Evolutionary conservation across 1,140 invertebrate species (phyloP).

Genomic region (Glomeris maerens): DNA sequence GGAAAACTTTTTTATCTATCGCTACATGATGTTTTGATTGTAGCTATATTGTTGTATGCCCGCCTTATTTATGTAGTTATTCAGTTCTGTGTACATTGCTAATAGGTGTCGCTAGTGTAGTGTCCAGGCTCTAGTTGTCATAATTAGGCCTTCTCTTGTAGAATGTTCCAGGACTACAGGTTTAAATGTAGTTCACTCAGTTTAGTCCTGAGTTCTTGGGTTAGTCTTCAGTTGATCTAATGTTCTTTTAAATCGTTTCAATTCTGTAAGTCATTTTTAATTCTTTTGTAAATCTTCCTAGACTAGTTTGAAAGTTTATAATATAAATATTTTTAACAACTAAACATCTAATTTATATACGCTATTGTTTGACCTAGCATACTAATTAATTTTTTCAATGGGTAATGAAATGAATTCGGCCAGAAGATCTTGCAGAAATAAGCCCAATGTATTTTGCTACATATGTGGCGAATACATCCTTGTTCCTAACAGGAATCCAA

Average conservation of each 20-base stretch:
- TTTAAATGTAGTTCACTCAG: neutral
- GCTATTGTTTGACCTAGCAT: too few species aligned
- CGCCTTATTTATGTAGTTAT: too few species aligned
- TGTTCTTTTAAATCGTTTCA: too few species aligned
- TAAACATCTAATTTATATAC: too few species aligned
- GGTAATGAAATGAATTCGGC: neutral
- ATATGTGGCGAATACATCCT: conserved; percentile 13
- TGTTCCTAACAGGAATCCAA: conserved; percentile 4
- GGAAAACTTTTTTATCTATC: neutral
- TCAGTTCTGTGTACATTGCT: neutral
- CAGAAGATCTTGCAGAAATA: neutral
- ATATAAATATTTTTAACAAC: too few species aligned
- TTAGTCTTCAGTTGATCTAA: too few species aligned
- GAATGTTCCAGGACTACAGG: neutral
- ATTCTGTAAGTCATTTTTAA: neutral
- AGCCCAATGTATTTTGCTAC: conserved; percentile 7
- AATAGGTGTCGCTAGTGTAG: neutral
- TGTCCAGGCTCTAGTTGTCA: neutral
- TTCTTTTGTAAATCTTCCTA: neutral
- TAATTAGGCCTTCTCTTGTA: neutral
- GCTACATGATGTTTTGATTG: neutral
- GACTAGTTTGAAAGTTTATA: neutral
- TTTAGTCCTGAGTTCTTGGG: neutral
- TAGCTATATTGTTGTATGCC: too few species aligned
- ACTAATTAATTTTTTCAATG: too few species aligned